Percentiles rank a stretch among this genome's conserved stretches.
phyloP scores from a whole-genome alignment of 2,888 invertebrate species.

The Hartigia nigra region DNA sequence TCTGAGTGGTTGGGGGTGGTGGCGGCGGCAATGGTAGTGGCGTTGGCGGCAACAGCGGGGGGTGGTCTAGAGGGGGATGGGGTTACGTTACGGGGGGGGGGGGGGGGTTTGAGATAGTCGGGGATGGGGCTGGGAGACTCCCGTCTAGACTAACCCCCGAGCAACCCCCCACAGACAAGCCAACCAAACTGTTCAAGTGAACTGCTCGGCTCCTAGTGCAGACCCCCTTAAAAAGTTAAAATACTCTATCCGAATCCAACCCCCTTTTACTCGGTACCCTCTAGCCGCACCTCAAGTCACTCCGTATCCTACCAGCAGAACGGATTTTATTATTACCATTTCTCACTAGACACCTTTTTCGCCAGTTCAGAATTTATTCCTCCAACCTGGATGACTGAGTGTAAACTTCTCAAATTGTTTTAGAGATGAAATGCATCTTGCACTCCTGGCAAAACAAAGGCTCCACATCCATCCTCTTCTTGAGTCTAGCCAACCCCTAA shows the following conservation, averaged over 20 bases:
- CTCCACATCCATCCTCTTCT: neutral
- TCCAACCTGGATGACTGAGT: constrained; percentile 30
- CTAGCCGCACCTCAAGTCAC: constrained; percentile 10
- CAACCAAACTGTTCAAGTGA: constrained; percentile 63
- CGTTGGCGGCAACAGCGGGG: constrained; percentile 23
- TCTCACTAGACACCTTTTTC: constrained; percentile 48
- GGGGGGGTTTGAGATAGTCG: constrained; percentile 32
- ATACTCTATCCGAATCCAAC: constrained; percentile 48
- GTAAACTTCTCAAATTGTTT: constrained; percentile 46
- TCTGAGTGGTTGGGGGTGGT: constrained; percentile 47
- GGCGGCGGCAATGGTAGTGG: constrained; percentile 28
- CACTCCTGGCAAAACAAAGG: neutral
- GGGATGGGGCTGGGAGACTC: constrained; percentile 51
- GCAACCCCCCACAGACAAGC: constrained; percentile 56
- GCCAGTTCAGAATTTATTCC: constrained; percentile 28
- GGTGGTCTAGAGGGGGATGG: constrained; percentile 4
- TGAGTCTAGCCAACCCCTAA: neutral
- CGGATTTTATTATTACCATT: constrained; percentile 61
- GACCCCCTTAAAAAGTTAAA: constrained; percentile 59
- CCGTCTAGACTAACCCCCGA: constrained; percentile 62
- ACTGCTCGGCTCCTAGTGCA: constrained; percentile 48
- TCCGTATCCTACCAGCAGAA: constrained; percentile 42
- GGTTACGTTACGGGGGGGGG: constrained; percentile 14
- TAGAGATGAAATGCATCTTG: constrained; percentile 37
- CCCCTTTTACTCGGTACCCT: constrained; percentile 30